Conservation (phyloP, 2,113 vertebrate genomes). For the Balaeniceps rex region DNA sequence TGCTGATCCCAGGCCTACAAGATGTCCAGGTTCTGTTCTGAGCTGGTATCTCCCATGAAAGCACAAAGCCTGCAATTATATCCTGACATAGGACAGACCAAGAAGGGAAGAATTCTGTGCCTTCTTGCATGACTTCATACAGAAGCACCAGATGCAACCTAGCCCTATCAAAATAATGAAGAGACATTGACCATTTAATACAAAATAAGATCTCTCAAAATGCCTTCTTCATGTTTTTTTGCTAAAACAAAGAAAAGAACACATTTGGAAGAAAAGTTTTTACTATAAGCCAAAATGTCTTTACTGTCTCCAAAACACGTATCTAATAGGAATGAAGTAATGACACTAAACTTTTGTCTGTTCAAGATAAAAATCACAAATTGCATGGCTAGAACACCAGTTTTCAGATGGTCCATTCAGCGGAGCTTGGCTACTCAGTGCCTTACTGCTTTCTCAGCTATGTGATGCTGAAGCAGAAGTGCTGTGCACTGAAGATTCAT, state of each 20-base stretch:
- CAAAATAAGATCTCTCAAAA: neutral
- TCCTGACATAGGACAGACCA: neutral
- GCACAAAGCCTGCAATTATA: neutral
- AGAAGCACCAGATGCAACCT: neutral
- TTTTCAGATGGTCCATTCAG: neutral
- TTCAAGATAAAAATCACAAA: constrained; percentile 30
- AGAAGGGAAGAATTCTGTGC: neutral
- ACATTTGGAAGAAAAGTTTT: constrained; percentile 3
- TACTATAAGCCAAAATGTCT: neutral
- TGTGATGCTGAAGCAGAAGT: neutral
- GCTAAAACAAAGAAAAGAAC: neutral
- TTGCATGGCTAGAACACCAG: neutral
- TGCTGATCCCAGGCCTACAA: neutral
- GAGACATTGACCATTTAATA: neutral
- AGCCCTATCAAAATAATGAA: neutral
- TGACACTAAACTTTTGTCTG: neutral
- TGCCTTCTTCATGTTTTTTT: neutral
- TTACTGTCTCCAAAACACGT: constrained; percentile 12
- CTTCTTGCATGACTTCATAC: neutral
- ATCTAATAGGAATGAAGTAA: constrained; percentile 33
- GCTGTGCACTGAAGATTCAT: neutral
- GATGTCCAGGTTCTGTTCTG: neutral
- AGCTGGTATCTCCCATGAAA: neutral
- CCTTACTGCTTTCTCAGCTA: neutral
- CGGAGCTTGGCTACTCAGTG: neutral